Conservation (phyloP, 2,113 vertebrate species). For the Archilochus colubris region DNA sequence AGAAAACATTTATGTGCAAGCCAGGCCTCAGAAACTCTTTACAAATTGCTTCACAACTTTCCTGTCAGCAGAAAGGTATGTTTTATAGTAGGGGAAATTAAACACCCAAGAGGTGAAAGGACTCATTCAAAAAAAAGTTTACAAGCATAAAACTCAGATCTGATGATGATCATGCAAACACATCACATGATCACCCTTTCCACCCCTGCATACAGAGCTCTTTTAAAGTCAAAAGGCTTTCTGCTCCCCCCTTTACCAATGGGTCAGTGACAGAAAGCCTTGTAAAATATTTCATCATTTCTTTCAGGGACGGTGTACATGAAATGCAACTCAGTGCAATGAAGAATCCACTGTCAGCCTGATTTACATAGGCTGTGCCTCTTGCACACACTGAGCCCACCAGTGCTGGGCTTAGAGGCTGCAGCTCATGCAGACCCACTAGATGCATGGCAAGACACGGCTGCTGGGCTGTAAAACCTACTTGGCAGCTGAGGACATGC, state of each 20-base stretch:
- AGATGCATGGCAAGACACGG: accelerated
- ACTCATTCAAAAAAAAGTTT: neutral
- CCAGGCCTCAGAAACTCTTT: neutral
- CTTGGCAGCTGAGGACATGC: neutral
- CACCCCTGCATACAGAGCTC: neutral
- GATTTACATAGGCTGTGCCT: neutral
- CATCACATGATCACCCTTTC: slow-evolving; percentile 10
- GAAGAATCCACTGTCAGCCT: neutral
- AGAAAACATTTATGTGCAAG: neutral
- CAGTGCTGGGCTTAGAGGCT: accelerated
- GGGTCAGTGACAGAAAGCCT: neutral
- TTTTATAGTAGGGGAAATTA: slow-evolving; percentile 38
- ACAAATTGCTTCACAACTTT: slow-evolving; percentile 40
- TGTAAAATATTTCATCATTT: neutral
- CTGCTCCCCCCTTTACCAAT: neutral
- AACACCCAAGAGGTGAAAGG: slow-evolving; percentile 8
- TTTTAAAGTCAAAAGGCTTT: neutral
- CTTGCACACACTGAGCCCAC: neutral
- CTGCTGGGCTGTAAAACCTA: neutral
- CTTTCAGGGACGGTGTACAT: neutral
- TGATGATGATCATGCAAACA: slow-evolving; percentile 25
- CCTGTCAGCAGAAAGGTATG: neutral
- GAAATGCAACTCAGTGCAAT: neutral
- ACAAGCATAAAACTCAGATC: slow-evolving; percentile 2
- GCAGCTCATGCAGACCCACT: neutral